Evolutionary conservation across 2,888 invertebrate species (phyloP), one percentile per base, ranked within the genome.

Genomic region (Herminia tarsipennalis): DNA sequence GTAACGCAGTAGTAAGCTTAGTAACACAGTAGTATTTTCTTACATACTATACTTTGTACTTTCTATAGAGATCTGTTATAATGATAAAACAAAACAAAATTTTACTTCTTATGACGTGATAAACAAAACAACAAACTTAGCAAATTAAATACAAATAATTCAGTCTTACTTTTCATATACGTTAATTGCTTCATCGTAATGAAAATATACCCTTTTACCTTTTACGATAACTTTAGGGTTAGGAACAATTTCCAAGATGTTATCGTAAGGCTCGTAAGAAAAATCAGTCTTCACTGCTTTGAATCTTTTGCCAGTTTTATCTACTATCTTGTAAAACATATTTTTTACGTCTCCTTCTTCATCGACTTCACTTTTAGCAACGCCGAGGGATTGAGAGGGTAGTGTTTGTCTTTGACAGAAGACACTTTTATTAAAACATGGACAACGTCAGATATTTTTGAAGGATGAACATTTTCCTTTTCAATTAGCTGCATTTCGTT

Each of bases 391-490:
- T n/a, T n/a, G n/a, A n/a, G n/a, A 27, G 33, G 33, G 14, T 33
- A 41, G 13, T 33, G 33, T 33, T 28, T 18, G 12, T 40, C 17
- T 32, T 40, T 32, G 18, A 24, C 17, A 17, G 16, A 17, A 17
- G 16, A 32, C 16, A 40, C 21, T 32, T 40, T 24, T 21, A 32
- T 18, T 24, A 40, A 16, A 17, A 33, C 13, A 13, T 25, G 25
- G 5, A 33, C 33, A 9, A 28, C 29, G 18, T 18, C 21, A 28
- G 33, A 34, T 17, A 35, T 35, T 14, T 42, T 35, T 13, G 9
- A 13, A 13, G 35, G 22, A 42, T 42, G 42, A 35, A 42, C 34
- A 10, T 35, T 42, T 42, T 42, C 35, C 22, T 42, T 42, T 9
- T 42, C 16, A 28, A 40, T 40, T 21, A 21, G 14, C 20, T 20